Evolutionary conservation across 2,797 vertebrate species (phyloP).

Genomic region (Numenius phaeopus): DNA sequence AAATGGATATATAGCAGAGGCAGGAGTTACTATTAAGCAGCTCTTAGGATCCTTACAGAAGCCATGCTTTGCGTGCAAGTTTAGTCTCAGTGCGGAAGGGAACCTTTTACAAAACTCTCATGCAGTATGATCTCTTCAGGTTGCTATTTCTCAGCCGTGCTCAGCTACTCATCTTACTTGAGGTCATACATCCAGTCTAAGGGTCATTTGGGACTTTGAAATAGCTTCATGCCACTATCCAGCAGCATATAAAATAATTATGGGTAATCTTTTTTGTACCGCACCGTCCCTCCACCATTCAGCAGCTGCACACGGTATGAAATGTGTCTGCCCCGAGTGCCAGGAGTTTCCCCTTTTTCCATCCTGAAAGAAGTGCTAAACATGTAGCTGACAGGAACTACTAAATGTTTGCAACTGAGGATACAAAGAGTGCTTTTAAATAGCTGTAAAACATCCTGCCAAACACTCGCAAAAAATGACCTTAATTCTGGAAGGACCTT

Average conservation of each 20-base stretch:
- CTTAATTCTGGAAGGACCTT: not conserved
- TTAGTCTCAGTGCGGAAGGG: not conserved
- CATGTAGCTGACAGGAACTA: not conserved
- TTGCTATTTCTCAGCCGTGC: not conserved
- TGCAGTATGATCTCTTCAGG: not conserved
- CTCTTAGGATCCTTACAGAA: not conserved
- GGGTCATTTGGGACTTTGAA: not conserved
- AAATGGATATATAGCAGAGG: not conserved
- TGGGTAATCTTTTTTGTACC: not conserved
- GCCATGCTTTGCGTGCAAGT: not conserved
- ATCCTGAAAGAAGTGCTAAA: not conserved
- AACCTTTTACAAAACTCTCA: not conserved
- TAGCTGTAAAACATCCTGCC: not conserved
- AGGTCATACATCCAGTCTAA: not conserved
- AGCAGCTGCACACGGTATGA: not conserved
- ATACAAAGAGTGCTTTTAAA: not conserved
- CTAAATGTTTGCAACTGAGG: not conserved
- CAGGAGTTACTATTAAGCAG: not conserved
- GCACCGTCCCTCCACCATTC: not conserved
- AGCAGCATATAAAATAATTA: not conserved
- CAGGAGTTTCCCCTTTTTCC: not conserved
- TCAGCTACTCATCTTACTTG: not conserved
- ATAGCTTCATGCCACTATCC: not conserved
- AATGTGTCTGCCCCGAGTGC: not conserved
- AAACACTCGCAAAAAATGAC: not conserved